Evolutionary conservation across 2,113 vertebrate species (phyloP).

Genomic region (Boulengeromyrus knoepffleri): DNA sequence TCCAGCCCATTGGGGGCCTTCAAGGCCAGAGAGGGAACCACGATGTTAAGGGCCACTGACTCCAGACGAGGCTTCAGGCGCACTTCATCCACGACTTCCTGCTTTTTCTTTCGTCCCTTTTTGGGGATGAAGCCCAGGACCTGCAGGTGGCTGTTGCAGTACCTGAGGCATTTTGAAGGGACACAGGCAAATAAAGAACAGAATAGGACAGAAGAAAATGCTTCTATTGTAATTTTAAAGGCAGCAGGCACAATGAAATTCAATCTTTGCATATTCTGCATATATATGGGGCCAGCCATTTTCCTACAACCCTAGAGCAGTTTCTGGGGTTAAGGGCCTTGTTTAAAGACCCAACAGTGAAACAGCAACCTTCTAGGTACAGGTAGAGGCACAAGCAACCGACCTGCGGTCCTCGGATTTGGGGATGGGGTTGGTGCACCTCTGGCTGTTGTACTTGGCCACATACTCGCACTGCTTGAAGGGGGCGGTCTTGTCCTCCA

Average conservation of each 20-base stretch:
- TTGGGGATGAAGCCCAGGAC: conserved; percentile 99
- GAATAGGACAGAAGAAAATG: neutral
- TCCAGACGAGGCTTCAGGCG: conserved; percentile 84
- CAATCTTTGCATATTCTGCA: neutral
- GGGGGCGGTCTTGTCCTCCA: conserved; percentile 98
- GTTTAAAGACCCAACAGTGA: neutral
- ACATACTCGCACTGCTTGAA: conserved; percentile 99
- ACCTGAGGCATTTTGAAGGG: conserved; percentile 60
- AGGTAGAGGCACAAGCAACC: conserved; percentile 35
- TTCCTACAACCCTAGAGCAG: neutral
- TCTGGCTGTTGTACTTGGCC: conserved; percentile 99
- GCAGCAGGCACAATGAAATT: neutral
- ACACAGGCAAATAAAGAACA: neutral
- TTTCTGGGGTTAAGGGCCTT: neutral
- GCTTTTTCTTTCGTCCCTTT: conserved; percentile 99
- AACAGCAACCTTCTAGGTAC: neutral
- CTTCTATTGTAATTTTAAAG: neutral
- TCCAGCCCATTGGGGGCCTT: conserved; percentile 91
- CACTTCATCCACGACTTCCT: conserved; percentile 85
- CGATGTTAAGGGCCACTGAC: conserved; percentile 88
- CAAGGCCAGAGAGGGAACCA: conserved; percentile 85
- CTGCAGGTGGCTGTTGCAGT: conserved; percentile 98
- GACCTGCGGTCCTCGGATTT: conserved; percentile 97
- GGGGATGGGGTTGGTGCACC: conserved; percentile 98
- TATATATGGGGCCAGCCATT: neutral